Evolutionary conservation across 1,140 invertebrate genomes (phyloP), one percentile per base, ranked within the genome.

Genomic region (Plutomurus gul): DNA sequence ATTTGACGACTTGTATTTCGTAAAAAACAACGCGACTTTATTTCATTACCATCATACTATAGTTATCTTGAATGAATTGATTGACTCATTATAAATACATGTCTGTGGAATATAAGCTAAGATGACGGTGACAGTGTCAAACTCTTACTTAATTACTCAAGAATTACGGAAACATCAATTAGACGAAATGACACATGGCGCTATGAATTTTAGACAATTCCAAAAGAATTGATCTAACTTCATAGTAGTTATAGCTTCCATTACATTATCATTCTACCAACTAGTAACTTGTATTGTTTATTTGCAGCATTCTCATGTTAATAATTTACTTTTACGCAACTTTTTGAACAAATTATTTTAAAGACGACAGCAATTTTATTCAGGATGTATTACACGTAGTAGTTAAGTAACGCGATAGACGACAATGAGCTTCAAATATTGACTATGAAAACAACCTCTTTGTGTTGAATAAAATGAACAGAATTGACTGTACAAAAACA

Each of bases 401-500:
- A 65, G 56, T 65, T 65, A 65, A 65, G 56, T 65, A 65, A 65
- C 27, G 27, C 27, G 27, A 65, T 65, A 30, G 56, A 25, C 36
- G 56, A 65, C 56, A 65, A 33, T 65, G 56, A 65, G 56, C 56
- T 43, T 43, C 39, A 43, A 43, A 43, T 43, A 65, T 65, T 65
- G 56, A 65, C 56, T 65, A 65, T 36, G 30, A 65, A 65, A 65
- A 65, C 56, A 65, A 65, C 56, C 25, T 65, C 27, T 65, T 65
- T 27, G 30, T 33, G 36, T 65, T 30, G 27, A 65, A 33, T 65
- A 36, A 65, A 65, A 65, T 65, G 27, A 33, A 65, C 56, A 65
- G 47, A n/a, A n/a, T n/a, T n/a, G n/a, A n/a, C n/a, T 51, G 25
- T 22, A 51, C 47, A 65, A 65, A 65, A 33, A 33, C 56, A 33